Conservation (phyloP, 2,888 invertebrate genomes). For the Polyommatus icarus region DNA sequence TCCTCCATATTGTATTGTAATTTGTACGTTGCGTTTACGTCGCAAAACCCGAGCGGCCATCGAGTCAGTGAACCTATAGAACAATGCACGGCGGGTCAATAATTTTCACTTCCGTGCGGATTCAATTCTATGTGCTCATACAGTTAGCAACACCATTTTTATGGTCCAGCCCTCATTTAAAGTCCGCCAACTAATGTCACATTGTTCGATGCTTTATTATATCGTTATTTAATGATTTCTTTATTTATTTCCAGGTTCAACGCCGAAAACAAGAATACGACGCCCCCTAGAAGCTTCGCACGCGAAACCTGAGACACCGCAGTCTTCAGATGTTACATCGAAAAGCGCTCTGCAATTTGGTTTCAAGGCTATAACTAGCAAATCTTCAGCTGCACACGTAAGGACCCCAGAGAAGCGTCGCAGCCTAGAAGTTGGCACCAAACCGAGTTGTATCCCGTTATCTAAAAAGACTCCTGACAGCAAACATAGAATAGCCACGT, state of each 20-base stretch:
- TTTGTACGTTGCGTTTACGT: constrained; percentile 54
- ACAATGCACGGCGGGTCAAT: constrained; percentile 65
- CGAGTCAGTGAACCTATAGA: constrained; percentile 69
- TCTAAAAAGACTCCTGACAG: constrained; percentile 66
- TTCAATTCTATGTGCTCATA: constrained; percentile 22
- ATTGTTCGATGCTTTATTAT: not conserved
- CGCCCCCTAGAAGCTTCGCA: constrained; percentile 65
- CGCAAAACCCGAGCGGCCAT: constrained; percentile 58
- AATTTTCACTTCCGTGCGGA: constrained; percentile 59
- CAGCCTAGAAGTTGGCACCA: constrained; percentile 59
- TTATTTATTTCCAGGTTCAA: constrained; percentile 69
- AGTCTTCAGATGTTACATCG: constrained; percentile 75
- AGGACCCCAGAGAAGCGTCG: constrained; percentile 64
- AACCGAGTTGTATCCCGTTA: constrained; percentile 71
- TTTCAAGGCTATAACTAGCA: constrained; percentile 60
- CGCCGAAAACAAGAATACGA: constrained; percentile 62
- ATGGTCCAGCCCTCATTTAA: not conserved
- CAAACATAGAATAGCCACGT: constrained; percentile 56
- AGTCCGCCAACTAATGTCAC: not conserved
- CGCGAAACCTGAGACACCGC: constrained; percentile 73
- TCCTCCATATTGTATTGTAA: not conserved
- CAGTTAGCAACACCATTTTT: constrained; percentile 11
- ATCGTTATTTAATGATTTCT: constrained; percentile 30
- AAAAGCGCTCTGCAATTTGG: constrained; percentile 67
- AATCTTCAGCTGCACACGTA: constrained; percentile 47